Base-by-base conservation (phyloP, 2,888 invertebrate genomes). In the Chymomyza amoena region DNA sequence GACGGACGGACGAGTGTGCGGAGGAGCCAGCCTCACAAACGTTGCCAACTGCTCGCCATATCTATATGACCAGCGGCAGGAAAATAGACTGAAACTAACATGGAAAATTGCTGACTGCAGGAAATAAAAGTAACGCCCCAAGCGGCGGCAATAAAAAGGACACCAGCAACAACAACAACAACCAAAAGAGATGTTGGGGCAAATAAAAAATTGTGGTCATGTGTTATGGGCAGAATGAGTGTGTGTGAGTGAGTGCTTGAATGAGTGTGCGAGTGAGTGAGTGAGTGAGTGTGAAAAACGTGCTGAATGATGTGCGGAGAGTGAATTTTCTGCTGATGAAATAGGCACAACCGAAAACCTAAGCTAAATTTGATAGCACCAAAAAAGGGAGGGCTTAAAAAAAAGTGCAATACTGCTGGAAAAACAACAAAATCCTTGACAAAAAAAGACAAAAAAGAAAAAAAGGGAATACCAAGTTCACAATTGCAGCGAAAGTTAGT, bases 1-100 rank as follows among this genome's bases (percentile, higher is more conserved):
- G 2, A 32, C 5, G 4, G 2, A 4, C 4, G 5, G 7, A 32
- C 32, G 32, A 7, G 32, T 9, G 4, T 9, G 4, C 32, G 32
- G 32, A 69, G 74, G 74, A 69, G 67, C 72, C 70, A 76, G 70
- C 74, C 77, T n/a, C n/a, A 77, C 69, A 75, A 84, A 84, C 87
- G 87, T 87, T 79, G 81, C 87, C 85, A 84, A 84, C 87, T 84
- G 82, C 39, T 45, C 39, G 39, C 83, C 82, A 18, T 54, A 54
- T 54, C 16, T 54, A 18, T 16, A 54, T 54, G 28, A n/a, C 25
- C 63, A 15, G 51, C 32, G 25, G 39, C 61, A 61, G 51, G 15
- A 65, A 64, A 54, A 56, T 64, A 20, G 64, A 50, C 62, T 57
- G 66, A 72, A 77, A 76, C 80, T 70, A 72, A 69, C 69, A 65